These are phyloP conservation scores for Cephus pygmeus DNA, from an alignment of 2,888 invertebrate species.

Conservation along the genomic window DNA sequence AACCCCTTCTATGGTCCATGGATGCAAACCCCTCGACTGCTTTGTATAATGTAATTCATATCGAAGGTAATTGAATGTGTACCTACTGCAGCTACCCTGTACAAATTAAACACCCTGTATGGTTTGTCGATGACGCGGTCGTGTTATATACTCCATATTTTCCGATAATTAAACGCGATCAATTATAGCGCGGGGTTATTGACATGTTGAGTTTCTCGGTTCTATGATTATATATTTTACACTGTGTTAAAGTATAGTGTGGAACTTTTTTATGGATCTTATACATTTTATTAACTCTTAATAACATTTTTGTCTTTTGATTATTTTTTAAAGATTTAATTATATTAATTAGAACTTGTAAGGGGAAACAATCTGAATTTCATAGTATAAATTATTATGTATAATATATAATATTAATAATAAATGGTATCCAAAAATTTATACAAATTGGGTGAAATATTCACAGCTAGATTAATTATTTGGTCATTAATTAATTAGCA, in stretches of 20 bases:
- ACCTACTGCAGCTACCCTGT: background rate
- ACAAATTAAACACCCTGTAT: background rate
- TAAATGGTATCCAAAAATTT: background rate
- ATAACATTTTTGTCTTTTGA: background rate
- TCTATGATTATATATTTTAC: background rate
- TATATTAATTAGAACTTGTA: background rate
- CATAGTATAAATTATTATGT: background rate
- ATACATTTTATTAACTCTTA: background rate
- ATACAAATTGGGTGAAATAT: background rate
- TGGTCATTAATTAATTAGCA: background rate
- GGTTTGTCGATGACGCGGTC: background rate
- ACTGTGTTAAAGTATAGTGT: background rate
- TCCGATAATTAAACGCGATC: background rate
- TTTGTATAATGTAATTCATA: conserved; percentile 48
- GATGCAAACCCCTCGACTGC: conserved; percentile 36
- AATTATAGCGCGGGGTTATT: background rate
- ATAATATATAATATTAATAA: background rate
- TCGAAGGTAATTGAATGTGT: conserved; percentile 54
- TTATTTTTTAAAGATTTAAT: background rate
- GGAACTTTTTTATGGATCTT: background rate
- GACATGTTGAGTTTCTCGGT: background rate
- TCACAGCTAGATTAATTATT: background rate
- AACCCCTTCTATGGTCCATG: conserved; percentile 18
- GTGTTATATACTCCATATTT: background rate
- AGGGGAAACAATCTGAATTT: background rate